phyloP scores from a whole-genome alignment of 2,797 vertebrate species.

The Zenarchopterus dispar region DNA sequence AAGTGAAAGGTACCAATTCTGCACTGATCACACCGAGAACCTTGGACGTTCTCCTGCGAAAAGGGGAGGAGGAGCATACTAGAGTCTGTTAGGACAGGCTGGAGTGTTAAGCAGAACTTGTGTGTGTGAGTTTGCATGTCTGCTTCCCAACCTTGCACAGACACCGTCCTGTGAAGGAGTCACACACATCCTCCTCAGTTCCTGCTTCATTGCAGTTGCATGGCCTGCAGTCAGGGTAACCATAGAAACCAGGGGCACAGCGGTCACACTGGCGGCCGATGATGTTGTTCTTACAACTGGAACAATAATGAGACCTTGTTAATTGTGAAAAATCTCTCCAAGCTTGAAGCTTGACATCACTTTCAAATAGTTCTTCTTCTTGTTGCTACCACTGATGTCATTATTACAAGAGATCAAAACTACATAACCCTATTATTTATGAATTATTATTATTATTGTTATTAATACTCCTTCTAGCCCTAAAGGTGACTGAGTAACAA shows the following conservation, averaged over 20 bases:
- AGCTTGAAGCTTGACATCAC: background rate
- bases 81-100: background rate
- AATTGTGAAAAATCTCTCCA: background rate
- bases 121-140: background rate
- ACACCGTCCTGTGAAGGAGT: conserved; percentile 88
- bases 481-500: no score
- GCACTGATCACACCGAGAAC: conserved; percentile 90
- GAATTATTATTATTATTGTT: no score
- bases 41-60: conserved; percentile 97
- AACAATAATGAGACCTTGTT: background rate
- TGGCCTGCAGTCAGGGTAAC: conserved; percentile 87
- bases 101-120: background rate
- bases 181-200: conserved; percentile 83
- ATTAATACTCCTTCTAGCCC: no score
- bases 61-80: background rate
- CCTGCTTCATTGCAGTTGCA: conserved; percentile 92
- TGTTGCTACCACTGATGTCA: no score
- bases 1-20: conserved; percentile 92
- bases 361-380: no score
- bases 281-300: conserved; percentile 91
- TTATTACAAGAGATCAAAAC: no score
- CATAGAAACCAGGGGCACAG: conserved; percentile 89
- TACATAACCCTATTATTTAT: no score
- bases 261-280: conserved; percentile 90
- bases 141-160: conserved; percentile 89